Evolutionary conservation across 2,888 invertebrate genomes (phyloP).

Genomic region (Clivina fossor): DNA sequence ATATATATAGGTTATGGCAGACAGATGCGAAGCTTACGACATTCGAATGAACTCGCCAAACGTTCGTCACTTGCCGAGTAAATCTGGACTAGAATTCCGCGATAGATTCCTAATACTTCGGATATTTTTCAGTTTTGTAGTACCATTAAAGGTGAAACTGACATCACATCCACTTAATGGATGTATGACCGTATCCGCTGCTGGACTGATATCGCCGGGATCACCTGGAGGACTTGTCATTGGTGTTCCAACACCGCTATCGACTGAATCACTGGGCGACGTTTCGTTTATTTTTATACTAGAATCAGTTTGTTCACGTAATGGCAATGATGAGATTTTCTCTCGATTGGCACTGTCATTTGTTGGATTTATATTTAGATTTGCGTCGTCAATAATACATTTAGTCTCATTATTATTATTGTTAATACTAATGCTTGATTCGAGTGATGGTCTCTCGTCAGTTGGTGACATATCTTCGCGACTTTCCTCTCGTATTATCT

Average conservation of each 20-base stretch:
- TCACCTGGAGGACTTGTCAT: conserved; percentile 56
- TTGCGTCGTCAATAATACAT: no score
- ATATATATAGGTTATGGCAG: no score
- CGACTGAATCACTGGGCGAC: conserved; percentile 52
- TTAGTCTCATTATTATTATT: conserved; percentile 43
- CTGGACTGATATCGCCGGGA: conserved; percentile 53
- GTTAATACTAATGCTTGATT: conserved; percentile 27
- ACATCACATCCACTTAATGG: conserved; percentile 79
- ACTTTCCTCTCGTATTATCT: conserved; percentile 44
- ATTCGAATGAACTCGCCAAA: conserved; percentile 1
- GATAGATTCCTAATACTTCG: conserved; percentile 48
- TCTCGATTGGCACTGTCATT: not conserved
- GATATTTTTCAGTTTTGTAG: conserved; percentile 76
- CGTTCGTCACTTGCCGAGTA: conserved; percentile 27
- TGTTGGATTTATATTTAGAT: no score
- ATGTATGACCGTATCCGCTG: conserved; percentile 60
- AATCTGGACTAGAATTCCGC: conserved; percentile 36
- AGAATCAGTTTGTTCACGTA: no score
- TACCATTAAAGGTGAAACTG: conserved; percentile 78
- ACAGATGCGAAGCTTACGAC: not conserved
- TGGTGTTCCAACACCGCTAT: conserved; percentile 69
- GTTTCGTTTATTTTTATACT: not conserved
- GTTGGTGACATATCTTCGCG: conserved; percentile 25
- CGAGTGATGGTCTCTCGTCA: conserved; percentile 28
- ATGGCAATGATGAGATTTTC: not conserved